Base-by-base conservation (phyloP, 2,888 invertebrate genomes). In the Eilema caniola region DNA sequence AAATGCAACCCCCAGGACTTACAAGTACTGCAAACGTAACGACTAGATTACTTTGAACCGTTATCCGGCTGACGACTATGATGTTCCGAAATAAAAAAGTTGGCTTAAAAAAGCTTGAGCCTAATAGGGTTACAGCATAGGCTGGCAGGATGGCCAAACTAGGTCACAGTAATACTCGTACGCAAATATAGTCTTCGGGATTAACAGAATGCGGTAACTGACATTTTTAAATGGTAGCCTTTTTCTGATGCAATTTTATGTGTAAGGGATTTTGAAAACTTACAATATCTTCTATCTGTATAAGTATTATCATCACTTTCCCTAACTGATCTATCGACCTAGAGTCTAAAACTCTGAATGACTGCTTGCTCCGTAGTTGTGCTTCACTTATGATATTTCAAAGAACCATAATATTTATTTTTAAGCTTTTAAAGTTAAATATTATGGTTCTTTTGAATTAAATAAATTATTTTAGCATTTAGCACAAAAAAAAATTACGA, bases 131-230 rank as follows among this genome's bases (percentile, higher is more conserved):
- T 74, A 68, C 16, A 69, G 64, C 28, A 23, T 62, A 69, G 67
- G 41, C 69, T 33, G 63, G 56, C n/a, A 61, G 47, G 16, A 25
- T n/a, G 16, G 24, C 10, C n/a, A 56, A 79, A 79, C 69, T 77
- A 56, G 78, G 78, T 74, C 80, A 68, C 59, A 31, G 37, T 69
- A 57, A 74, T 71, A 67, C 23, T 28, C 16, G 60, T 59, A 74
- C 59, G 70, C 69, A 77, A 75, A 71, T 59, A 62, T 72, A 41
- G 71, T 72, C 61, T 78, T 71, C 63, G 16, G 33, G 56, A 31
- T 20, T 66, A 7, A n/a, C 66, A 66, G 67, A 63, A 33, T 68
- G 57, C 60, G 37, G 64, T 37, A 59, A 64, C 28, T 70, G n/a
- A 53, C 53, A 47, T 47, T 53, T 77, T 47, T 61, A 72, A 61